phyloP scores from a whole-genome alignment of 2,888 invertebrate genomes.

The Cryptops parisi region DNA sequence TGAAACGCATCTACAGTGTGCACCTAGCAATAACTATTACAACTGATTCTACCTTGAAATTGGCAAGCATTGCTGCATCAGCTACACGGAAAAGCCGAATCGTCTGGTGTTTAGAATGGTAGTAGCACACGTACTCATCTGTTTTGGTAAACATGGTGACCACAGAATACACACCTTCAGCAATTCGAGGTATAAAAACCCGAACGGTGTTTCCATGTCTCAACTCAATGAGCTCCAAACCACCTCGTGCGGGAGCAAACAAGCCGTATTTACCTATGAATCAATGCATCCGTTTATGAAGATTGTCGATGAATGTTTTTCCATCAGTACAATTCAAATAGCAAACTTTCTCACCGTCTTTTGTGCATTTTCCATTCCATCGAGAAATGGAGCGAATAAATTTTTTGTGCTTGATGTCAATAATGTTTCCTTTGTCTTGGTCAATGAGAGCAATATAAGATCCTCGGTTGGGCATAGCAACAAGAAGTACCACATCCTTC shows the following conservation, averaged over 20 bases:
- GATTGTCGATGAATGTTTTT: too few relatives aligned
- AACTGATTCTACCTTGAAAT: constrained; percentile 50
- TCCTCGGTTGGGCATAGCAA: constrained; percentile 32
- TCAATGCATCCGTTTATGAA: too few relatives aligned
- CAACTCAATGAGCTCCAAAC: constrained; percentile 74
- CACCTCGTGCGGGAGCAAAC: constrained; percentile 81
- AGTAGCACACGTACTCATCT: constrained; percentile 90
- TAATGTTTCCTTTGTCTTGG: constrained; percentile 73
- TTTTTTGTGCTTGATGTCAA: constrained; percentile 78
- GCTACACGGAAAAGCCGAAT: constrained; percentile 77
- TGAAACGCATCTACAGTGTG: too few relatives aligned
- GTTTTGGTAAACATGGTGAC: constrained; percentile 87
- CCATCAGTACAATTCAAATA: too few relatives aligned
- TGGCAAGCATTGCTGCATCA: constrained; percentile 83
- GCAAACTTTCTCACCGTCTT: constrained; percentile 31
- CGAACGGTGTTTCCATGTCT: constrained; percentile 76
- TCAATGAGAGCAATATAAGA: constrained; percentile 75
- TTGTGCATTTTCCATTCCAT: constrained; percentile 64
- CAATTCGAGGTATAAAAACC: constrained; percentile 72
- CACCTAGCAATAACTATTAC: too few relatives aligned
- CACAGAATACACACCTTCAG: constrained; percentile 94
- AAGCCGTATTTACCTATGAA: constrained; percentile 50
- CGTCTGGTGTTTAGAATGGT: constrained; percentile 90
- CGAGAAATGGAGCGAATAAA: constrained; percentile 72
- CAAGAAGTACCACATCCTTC: constrained; percentile 27